Base-by-base conservation (phyloP, 2,888 invertebrate species). In the Scaptomyza caliginosa region DNA sequence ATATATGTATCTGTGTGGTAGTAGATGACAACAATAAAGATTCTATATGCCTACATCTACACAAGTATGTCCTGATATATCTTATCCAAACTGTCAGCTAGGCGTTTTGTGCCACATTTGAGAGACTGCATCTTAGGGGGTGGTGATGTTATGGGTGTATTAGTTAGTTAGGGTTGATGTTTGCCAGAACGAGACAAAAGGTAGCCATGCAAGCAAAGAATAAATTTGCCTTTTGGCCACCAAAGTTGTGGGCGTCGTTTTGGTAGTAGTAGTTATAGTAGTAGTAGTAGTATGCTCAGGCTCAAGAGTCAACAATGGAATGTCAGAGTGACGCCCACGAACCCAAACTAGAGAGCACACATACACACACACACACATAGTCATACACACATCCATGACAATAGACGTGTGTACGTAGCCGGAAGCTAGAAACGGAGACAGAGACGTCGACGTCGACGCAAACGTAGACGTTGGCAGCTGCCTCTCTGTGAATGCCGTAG, bases 191-290 rank as follows among this genome's bases (percentile, higher is more conserved):
- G 59, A 67, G 59, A 46, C 43, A 49, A 48, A 11, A 52, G 51
- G 3, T 19, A 23, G 36, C 24, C 34, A 39, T 58, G 65, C 62
- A 51, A 60, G 67, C 62, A 52, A 50, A 58, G 82, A 78, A 82
- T 75, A 72, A 83, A 78, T 70, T 76, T 79, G 67, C 75, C 84
- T 85, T 78, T 76, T 73, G 80, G 77, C 84, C 84, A 81, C 66
- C 85, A 68, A 68, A 83, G 52, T 80, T 55, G 50, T 49, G 58
- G 24, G 57, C 13, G 34, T 34, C 16, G 16, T 34, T 16, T 13
- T 6, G 13, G 32, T 30, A 5, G n/a, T 30, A 2, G n/a, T 32
- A 13, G 28, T 28, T n/a, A n/a, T 30, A n/a, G 30, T 30, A 0
- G 30, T 28, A 11, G 28, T 11, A 6, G 30, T 32, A 28, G 40